Evolutionary conservation across 2,797 vertebrate species (phyloP), one percentile per base, ranked within the genome.

Genomic region (Chelidonichthys spinosus): DNA sequence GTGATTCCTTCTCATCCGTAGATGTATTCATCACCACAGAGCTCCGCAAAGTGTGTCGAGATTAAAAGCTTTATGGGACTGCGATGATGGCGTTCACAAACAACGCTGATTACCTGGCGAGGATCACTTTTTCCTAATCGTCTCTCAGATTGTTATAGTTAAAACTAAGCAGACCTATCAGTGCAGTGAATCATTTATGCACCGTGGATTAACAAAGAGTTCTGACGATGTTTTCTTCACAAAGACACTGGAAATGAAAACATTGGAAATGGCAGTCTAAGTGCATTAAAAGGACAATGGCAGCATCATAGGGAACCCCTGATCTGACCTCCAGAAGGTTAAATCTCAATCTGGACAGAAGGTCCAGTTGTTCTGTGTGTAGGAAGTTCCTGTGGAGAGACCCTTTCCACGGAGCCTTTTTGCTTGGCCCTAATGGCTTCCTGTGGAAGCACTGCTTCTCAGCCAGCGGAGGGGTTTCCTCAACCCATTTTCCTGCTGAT

Each of bases 321-420:
- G 53, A 69, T 79, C 33, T 59, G 70, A 76, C 69, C 74, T 71
- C 67, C 46, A 59, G 63, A 25, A 25, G 32, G 49, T 69, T 54
- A 64, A 63, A 18, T 69, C 36, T 71, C 64, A 69, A 33, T 70
- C 50, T 73, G 61, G 56, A 54, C 53, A 65, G 65, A 73, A 36
- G 78, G 78, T 83, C 59, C 68, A 32, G 64, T 61, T 44, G 54
- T 40, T 81, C 62, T 74, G 69, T 49, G 59, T 68, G 70, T 74
- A 88, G 90, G 92, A 92, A 92, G 90, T 91, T 90, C 87, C 89
- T 89, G 89, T 82, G 84, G 87, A 87, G 86, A 86, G 69, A 83
- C 81, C 67, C 78, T 70, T 85, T 76, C 72, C 72, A 79, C 62
- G 39, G 65, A 82, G 74, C 69, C 74, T 75, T 88, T 83, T 88